Base-by-base conservation (phyloP, 2,888 invertebrate species). In the Psylliodes chrysocephalus region DNA sequence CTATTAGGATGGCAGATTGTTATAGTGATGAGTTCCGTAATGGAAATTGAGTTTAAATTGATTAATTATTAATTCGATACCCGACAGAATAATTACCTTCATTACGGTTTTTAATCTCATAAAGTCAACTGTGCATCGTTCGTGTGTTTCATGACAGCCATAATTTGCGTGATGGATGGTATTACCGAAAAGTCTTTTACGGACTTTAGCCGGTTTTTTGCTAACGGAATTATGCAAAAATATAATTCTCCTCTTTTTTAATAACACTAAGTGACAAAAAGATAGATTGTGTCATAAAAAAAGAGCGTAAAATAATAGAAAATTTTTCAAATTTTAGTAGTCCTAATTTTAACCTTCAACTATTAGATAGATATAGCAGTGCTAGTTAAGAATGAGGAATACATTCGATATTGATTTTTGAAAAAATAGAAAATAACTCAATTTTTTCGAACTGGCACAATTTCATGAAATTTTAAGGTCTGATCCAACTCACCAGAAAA, bases 1-100 rank as follows among this genome's bases (percentile, higher is more conserved):
- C 63, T 64, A 64, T 64, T 64, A 64, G 63, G 33, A 46, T 17
- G 33, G 42, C 59, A 55, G 63, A 64, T 60, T 64, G 63, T 64
- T 64, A 1, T 28, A 59, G 57, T 46, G 63, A 64, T 64, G 59
- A 60, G 59, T 64, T 60, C 28, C 40, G 59, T 63, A 54, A 60
- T 64, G 33, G 63, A 42, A 60, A 54, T 60, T 47, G 49, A 64
- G 54, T 64, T 64, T 54, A 47, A 64, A 64, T 59, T 47, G 60
- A 64, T 64, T 59, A 60, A 57, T 57, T 57, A 35, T 33, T 57
- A 47, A 57, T 57, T 10, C 25, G 33, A 33, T 19, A 42, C 6
- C 33, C 35, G 19, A 15, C 49, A n/a, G 42, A 22, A 60, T 60
- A 51, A 64, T 59, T 44, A 51, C 33, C 14, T 55, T 44, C 49